Base-by-base conservation (phyloP, 2,113 vertebrate species). In the Callocephalon fimbriatum region DNA sequence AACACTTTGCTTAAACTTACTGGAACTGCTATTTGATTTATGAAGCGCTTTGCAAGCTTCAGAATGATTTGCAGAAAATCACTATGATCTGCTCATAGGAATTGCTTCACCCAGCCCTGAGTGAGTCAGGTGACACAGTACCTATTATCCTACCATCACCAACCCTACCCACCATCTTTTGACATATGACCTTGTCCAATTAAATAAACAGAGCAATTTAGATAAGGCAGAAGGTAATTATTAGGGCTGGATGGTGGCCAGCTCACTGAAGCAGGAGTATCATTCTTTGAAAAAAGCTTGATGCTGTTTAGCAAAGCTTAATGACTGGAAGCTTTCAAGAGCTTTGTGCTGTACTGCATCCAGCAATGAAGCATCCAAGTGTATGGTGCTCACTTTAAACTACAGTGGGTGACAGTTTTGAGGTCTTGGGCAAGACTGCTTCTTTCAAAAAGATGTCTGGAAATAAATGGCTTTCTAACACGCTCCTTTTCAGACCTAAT, bases 161-260 rank as follows among this genome's bases (percentile, higher is more conserved):
- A 89, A 72, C 40, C 47, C 48, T 95, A 54, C 32, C 11, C 54
- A 86, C 53, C 50, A 86, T 86, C 94, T 90, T 94, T 78, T 89
- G 74, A 87, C 77, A 90, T 45, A 76, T 12, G 58, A 85, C 78
- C 65, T n/a, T 82, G 65, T 72, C 63, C 80, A 95, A 90, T 96
- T 93, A 96, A 93, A 81, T 68, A 94, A 97, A 93, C 74, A 74
- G 62, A 93, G 65, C 75, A 73, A 90, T 95, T 96, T 93, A 84
- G 76, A 88, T n/a, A 89, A 89, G 71, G 71, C 74, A 97, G 83
- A 88, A 97, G 83, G 63, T 80, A 92, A 95, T 91, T 94, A 90
- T 74, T 86, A 72, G 54, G 58, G 48, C 76, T 97, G 90, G 88
- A 84, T 72, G 16, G 29, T 72, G 63, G 83, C 88, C 96, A 95